Conservation (phyloP, 2,113 vertebrate species). For the Bubo blakistoni region DNA sequence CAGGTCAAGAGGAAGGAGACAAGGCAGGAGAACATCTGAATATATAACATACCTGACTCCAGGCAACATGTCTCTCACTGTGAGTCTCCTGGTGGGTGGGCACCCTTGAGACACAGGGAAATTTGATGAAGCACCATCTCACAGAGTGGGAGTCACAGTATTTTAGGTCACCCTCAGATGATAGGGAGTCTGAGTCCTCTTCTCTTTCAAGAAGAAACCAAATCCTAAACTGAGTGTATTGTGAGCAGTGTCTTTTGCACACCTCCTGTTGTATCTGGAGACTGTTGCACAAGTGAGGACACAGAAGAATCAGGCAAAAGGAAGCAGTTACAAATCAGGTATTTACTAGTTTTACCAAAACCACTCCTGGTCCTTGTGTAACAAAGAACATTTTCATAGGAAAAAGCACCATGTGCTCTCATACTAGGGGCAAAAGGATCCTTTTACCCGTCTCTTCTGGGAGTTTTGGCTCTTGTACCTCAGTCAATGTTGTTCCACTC, state of each 20-base stretch:
- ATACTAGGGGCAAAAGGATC: neutral
- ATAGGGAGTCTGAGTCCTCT: neutral
- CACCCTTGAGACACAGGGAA: neutral
- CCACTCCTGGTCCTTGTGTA: neutral
- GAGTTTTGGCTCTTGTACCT: neutral
- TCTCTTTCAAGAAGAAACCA: neutral
- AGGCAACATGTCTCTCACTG: neutral
- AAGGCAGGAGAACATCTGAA: neutral
- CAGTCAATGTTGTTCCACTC: neutral
- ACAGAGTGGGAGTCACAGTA: rapidly evolving
- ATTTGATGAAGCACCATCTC: neutral
- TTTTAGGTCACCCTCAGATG: neutral
- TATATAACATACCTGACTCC: too few relatives aligned
- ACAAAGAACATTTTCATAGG: neutral
- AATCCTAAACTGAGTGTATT: neutral
- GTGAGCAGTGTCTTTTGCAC: neutral
- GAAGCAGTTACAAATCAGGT: neutral
- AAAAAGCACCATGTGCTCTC: neutral
- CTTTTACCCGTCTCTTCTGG: neutral
- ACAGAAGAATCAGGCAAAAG: neutral
- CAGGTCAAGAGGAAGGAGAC: neutral
- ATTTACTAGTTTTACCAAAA: neutral
- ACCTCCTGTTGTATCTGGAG: neutral
- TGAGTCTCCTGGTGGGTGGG: neutral
- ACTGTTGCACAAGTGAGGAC: neutral